Evolutionary conservation across 2,113 vertebrate genomes (phyloP).

Genomic region (Pelecanus crispus): DNA sequence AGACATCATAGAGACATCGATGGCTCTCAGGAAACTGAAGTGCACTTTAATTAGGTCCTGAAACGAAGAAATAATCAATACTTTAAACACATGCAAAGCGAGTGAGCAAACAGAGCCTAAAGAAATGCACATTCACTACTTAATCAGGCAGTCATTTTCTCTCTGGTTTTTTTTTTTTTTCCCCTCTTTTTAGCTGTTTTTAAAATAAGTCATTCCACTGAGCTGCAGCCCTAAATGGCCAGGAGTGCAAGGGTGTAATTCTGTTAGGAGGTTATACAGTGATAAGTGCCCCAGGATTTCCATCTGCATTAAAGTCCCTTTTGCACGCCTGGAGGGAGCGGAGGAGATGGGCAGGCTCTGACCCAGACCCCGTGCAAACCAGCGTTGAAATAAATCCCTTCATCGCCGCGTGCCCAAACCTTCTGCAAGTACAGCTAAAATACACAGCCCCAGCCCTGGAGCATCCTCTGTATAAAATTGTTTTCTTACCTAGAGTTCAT

Average conservation of each 20-base stretch:
- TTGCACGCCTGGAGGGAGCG: background rate
- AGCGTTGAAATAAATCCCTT: background rate
- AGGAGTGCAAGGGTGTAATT: background rate
- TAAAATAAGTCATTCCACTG: rapidly evolving
- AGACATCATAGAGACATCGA: slow-evolving; percentile 86
- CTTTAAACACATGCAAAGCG: background rate
- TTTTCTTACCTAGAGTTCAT: background rate
- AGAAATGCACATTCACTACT: background rate
- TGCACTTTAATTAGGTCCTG: slow-evolving; percentile 95
- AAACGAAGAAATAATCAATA: background rate
- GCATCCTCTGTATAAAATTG: rapidly evolving
- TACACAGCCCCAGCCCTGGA: background rate
- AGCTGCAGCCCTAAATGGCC: background rate
- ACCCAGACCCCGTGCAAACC: background rate
- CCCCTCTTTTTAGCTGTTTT: background rate
- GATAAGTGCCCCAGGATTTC: background rate
- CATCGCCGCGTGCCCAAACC: background rate
- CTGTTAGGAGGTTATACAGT: background rate
- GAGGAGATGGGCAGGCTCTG: background rate
- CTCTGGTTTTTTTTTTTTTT: rapidly evolving
- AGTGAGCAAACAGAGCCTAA: background rate
- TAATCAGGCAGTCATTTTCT: background rate
- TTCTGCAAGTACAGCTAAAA: background rate
- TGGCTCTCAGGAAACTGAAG: slow-evolving; percentile 86
- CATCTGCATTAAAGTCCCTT: background rate